Evolutionary conservation across 2,797 vertebrate species (phyloP).

Genomic region (Capromys pilorides): DNA sequence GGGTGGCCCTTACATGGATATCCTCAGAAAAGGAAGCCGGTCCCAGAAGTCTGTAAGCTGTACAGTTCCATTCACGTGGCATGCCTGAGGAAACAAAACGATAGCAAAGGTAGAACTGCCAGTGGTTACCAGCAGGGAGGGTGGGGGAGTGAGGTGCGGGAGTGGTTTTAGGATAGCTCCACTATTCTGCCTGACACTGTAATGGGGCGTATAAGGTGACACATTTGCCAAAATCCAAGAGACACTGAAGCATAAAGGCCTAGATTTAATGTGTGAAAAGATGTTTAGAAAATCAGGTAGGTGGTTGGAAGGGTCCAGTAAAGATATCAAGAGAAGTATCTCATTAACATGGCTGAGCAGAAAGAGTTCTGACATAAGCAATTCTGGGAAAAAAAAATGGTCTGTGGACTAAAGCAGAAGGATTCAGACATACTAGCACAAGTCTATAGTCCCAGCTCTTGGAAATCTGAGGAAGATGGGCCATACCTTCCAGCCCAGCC

Average conservation of each 20-base stretch:
- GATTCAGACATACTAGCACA: not conserved
- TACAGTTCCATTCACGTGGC: not conserved
- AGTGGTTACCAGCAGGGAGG: not conserved
- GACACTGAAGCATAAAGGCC: not conserved
- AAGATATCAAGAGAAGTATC: not conserved
- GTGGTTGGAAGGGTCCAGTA: not conserved
- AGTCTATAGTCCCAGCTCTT: not conserved
- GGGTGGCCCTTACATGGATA: not conserved
- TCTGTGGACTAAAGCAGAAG: not conserved
- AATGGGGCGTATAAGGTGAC: not conserved
- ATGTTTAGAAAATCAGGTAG: not conserved
- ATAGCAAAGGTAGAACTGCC: not conserved
- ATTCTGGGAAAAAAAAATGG: not conserved
- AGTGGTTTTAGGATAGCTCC: not conserved
- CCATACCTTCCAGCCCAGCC: not conserved
- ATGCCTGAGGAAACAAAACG: not conserved
- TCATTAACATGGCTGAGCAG: not conserved
- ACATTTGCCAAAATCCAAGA: not conserved
- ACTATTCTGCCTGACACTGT: not conserved
- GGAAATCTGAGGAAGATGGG: not conserved
- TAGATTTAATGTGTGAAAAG: not conserved
- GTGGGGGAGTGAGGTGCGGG: accelerated
- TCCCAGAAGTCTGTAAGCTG: not conserved
- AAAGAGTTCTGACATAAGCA: not conserved
- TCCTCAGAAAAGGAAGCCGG: not conserved